Evolutionary conservation across 2,113 vertebrate species (phyloP).

Genomic region (Mungos mungo): DNA sequence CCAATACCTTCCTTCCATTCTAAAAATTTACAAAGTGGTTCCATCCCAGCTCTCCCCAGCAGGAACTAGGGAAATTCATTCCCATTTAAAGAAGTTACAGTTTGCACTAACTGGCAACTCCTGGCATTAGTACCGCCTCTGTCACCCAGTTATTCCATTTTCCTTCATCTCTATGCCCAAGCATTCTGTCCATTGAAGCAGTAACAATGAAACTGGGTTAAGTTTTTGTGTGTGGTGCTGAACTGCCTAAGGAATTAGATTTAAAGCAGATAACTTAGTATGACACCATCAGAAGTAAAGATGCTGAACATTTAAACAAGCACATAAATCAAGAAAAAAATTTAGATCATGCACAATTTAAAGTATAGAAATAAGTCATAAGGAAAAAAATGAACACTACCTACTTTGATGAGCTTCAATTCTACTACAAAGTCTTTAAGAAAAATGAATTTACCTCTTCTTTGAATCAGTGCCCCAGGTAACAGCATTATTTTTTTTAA

Average conservation of each 20-base stretch:
- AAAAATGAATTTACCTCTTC: slow-evolving; percentile 50
- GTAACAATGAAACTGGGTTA: background rate
- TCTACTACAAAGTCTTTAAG: background rate
- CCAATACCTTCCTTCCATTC: background rate
- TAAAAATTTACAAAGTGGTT: background rate
- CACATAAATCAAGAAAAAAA: background rate
- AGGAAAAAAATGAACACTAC: background rate
- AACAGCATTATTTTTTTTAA: slow-evolving; percentile 31
- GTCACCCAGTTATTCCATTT: background rate
- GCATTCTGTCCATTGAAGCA: background rate
- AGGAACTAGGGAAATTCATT: background rate
- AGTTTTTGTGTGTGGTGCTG: background rate
- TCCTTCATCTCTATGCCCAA: background rate
- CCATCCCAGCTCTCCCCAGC: background rate
- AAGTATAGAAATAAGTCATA: background rate
- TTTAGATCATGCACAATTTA: background rate
- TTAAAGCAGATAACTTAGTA: background rate
- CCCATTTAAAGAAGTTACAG: background rate
- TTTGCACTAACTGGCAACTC: background rate
- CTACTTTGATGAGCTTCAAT: background rate
- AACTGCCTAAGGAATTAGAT: background rate
- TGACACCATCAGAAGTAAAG: background rate
- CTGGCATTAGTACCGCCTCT: background rate
- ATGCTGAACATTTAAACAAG: background rate
- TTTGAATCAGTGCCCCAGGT: background rate